Conservation (phyloP, 2,888 invertebrate genomes). For the Ichneumon xanthorius region DNA sequence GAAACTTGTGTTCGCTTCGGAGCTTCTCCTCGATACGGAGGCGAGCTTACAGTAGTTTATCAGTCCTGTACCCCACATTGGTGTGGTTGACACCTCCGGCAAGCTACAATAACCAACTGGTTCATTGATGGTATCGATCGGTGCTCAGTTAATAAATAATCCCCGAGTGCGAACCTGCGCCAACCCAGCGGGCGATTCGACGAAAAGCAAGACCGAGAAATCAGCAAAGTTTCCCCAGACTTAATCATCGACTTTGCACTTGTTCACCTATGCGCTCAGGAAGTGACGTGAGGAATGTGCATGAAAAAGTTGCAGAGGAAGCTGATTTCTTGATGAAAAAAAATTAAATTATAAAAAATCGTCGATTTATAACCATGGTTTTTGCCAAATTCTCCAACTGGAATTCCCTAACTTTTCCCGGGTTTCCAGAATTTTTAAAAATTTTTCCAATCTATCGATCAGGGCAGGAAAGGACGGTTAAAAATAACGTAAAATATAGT, state of each 20-base stretch:
- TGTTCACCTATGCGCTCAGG: neutral
- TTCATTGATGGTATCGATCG: neutral
- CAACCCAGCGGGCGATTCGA: neutral
- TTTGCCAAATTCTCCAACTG: too few species aligned
- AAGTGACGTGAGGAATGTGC: neutral
- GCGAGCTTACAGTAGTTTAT: conserved; percentile 15
- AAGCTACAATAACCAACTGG: neutral
- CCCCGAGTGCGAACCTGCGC: neutral
- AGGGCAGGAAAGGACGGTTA: too few species aligned
- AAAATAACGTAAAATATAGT: too few species aligned
- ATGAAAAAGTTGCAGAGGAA: too few species aligned
- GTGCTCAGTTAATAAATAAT: neutral
- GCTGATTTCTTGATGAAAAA: too few species aligned
- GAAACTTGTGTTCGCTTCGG: conserved; percentile 6
- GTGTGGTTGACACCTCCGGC: neutral
- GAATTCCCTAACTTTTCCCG: too few species aligned
- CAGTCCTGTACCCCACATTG: neutral
- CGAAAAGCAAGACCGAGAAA: neutral
- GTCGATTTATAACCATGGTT: too few species aligned
- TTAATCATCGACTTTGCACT: neutral
- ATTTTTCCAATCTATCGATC: too few species aligned
- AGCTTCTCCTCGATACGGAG: conserved; percentile 14
- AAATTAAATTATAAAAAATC: too few species aligned
- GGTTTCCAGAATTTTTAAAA: too few species aligned
- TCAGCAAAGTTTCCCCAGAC: neutral